Evolutionary conservation across 2,797 vertebrate species (phyloP), one percentile per base, ranked within the genome.

Genomic region (Esox masquinongy): DNA sequence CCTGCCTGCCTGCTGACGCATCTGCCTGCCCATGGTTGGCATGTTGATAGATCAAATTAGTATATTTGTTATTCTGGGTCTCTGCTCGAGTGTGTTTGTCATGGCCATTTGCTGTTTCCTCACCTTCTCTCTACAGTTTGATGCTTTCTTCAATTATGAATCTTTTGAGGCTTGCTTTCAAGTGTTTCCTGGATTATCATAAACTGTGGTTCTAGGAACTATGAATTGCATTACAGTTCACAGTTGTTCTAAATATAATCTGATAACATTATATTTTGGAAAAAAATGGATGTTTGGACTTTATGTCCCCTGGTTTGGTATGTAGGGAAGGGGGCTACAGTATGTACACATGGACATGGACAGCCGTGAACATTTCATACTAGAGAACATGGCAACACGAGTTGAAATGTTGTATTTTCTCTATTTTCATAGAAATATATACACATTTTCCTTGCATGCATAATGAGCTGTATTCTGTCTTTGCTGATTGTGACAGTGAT

Each of bases 31-130:
- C 78, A 84, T 73, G 79, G 79, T 83, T 77, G 78, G 86, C 80
- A 29, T 77, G 75, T 19, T 34, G 79, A 89, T 73, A 88, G 84
- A 89, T 89, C 84, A 50, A 78, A 85, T 0, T 80, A 75, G 80
- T 68, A 79, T 17, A 22, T 70, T n/a, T 26, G 36, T 19, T 6
- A 70, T 76, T 72, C 36, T 53, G 59, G 24, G 29, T n/a, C 49
- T 15, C 64, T 70, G 71, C 36, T 49, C 71, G 56, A 34, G 31
- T 73, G 71, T 61, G 53, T n/a, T 26, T 61, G 24, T 16, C 26
- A 15, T 29, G 43, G 43, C 72, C 56, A 26, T 39, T 56, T 39
- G 50, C 31, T 36, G n/a, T 69, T 75, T 68, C 50, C 16, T 43
- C 24, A 15, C 16, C n/a, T 53, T 74, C 14, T 47, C 56, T 73